These are phyloP conservation scores for Invenusta paracnida DNA, from an alignment of 2,888 invertebrate genomes.

Conservation along the genomic window DNA sequence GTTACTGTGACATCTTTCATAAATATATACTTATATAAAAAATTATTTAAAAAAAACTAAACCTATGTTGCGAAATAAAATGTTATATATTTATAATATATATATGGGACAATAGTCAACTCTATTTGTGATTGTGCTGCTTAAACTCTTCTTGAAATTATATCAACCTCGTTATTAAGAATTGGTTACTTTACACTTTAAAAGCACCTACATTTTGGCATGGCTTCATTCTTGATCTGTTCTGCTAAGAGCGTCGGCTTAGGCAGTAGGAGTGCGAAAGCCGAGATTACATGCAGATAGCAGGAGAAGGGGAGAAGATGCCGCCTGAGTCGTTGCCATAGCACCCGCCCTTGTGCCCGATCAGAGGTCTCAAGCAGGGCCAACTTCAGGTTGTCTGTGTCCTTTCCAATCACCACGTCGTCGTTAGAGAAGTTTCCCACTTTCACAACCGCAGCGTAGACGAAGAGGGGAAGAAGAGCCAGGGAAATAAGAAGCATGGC, in stretches of 20 bases:
- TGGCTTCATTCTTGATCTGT: constrained; percentile 38
- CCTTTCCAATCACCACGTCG: constrained; percentile 22
- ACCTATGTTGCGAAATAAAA: no score
- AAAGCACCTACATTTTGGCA: background rate
- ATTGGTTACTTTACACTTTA: no score
- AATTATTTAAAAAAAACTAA: no score
- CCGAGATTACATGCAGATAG: constrained; percentile 31
- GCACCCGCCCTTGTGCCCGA: background rate
- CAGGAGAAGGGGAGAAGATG: constrained; percentile 35
- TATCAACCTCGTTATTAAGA: no score
- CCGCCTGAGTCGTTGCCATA: background rate
- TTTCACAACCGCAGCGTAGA: constrained; percentile 25
- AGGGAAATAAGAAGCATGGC: constrained; percentile 27
- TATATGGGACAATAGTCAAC: no score
- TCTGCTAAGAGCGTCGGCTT: constrained; percentile 28
- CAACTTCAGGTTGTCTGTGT: constrained; percentile 25
- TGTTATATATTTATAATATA: no score
- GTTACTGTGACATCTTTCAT: no score
- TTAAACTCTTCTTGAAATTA: no score
- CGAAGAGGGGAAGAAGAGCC: constrained; percentile 3
- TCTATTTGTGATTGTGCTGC: no score
- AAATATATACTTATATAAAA: no score
- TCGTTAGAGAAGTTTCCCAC: constrained; percentile 37
- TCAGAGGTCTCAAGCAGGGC: constrained; percentile 20
- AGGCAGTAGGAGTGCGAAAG: constrained; percentile 26